Base-by-base conservation (phyloP, 2,113 vertebrate species). In the Macaca mulatta region DNA sequence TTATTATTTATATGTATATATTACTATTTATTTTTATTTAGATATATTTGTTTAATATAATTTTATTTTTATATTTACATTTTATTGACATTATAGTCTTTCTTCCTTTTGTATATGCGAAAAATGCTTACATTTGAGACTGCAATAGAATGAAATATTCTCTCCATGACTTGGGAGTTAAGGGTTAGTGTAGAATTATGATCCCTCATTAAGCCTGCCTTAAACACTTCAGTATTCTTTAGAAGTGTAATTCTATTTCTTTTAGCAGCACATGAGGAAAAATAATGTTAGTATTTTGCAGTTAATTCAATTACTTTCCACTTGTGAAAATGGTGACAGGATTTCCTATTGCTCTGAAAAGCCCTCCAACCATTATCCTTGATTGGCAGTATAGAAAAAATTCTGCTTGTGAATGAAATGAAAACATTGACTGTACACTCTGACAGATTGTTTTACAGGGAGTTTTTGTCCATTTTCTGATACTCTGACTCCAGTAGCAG, bases 271-370 rank as follows among this genome's bases (percentile, higher is more conserved):
- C 97, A 90, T 97, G 82, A 96, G 98, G 92, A 97, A 97, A 90
- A 97, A 97, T 96, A 97, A 97, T 97, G 93, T 98, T 98, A 94
- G 38, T 3, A 3, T 98, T 98, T 97, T 98, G 97, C 81, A 96
- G 94, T 98, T 98, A 98, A 98, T 98, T 98, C 97, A 98, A 92
- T 98, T 98, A 98, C 92, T 97, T 98, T 98, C 90, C 96, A 97
- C 94, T 98, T 97, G 92, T 97, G 97, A 98, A 98, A 98, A 97
- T 88, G 92, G 92, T 97, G 95, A 97, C 91, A 97, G 94, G 90
- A 98, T 97, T 98, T 98, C 95, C 87, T 83, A 61, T 48, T 94
- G 12, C 77, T 97, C 95, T 89, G 90, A 96, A 91, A 98, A 97
- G 30, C 93, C 43, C 55, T 64, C 70, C 83, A 88, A 35, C 55